Conservation (phyloP, 2,797 vertebrate species). For the Neopelma chrysocephalum region DNA sequence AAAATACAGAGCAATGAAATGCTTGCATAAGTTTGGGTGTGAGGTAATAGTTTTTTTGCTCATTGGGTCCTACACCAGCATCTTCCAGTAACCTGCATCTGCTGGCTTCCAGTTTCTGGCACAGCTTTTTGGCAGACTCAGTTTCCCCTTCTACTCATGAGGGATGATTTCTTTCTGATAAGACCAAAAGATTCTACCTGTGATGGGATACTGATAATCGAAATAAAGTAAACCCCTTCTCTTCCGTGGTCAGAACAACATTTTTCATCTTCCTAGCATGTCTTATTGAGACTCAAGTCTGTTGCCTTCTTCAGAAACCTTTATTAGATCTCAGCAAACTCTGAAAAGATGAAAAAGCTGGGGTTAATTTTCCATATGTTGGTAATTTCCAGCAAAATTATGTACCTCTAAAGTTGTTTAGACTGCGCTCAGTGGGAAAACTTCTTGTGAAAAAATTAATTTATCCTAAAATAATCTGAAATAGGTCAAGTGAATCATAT, state of each 20-base stretch:
- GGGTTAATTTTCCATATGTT: not conserved
- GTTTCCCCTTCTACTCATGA: not conserved
- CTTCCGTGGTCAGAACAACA: not conserved
- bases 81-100: slow-evolving; percentile 36
- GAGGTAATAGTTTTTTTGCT: not conserved
- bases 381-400: not conserved
- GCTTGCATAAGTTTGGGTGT: not conserved
- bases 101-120: not conserved
- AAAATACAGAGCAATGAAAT: not conserved
- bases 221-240: not conserved
- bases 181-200: not conserved
- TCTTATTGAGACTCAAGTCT: not conserved
- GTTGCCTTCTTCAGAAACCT: not conserved
- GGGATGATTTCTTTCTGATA: not conserved
- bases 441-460: not conserved
- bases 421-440: not conserved
- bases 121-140: not conserved
- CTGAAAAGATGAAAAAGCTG: not conserved
- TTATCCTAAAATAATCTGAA: not conserved
- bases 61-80: not conserved
- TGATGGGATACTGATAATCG: not conserved
- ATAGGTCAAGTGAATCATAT: not conserved
- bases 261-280: not conserved
- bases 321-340: not conserved
- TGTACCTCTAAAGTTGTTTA: not conserved